Evolutionary conservation across 2,888 invertebrate species (phyloP).

Genomic region (Chorisops tibialis): DNA sequence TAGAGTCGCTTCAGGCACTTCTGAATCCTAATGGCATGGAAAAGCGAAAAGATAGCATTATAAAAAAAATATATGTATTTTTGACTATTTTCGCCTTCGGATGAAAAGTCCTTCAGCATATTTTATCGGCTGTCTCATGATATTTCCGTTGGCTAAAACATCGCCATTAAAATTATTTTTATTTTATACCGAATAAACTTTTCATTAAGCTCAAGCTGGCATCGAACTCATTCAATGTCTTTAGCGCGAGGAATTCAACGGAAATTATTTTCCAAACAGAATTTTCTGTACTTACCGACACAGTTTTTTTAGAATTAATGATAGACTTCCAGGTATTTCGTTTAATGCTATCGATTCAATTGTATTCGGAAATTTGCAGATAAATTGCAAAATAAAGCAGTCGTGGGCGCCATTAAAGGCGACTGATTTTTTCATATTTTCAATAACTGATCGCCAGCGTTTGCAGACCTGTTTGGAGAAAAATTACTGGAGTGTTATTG

Average conservation of each 20-base stretch:
- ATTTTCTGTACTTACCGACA: not conserved
- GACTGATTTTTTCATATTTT: not conserved
- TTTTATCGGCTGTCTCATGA: too few species aligned
- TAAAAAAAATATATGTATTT: not conserved
- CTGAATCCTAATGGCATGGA: slow-evolving; percentile 3
- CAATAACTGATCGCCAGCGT: slow-evolving; percentile 3
- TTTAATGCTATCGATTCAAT: slow-evolving; percentile 1
- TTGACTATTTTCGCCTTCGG: not conserved
- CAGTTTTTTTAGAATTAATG: slow-evolving; percentile 12
- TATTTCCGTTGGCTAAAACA: too few species aligned
- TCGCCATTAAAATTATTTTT: too few species aligned
- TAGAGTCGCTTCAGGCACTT: slow-evolving; percentile 9
- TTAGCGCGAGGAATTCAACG: not conserved
- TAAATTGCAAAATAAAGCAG: slow-evolving; percentile 8
- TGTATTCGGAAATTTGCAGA: slow-evolving; percentile 6
- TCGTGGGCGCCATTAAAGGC: not conserved
- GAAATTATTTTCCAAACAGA: slow-evolving; percentile 1
- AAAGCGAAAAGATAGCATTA: not conserved
- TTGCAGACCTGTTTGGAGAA: slow-evolving; percentile 7
- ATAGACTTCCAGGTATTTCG: not conserved
- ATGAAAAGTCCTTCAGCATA: too few species aligned
- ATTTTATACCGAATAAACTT: too few species aligned
- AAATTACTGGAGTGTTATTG: not conserved
- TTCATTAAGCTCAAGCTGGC: too few species aligned
- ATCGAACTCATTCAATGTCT: too few species aligned